Percentiles rank a stretch among this genome's conserved stretches.
phyloP scores from a whole-genome alignment of 2,797 vertebrate genomes.

The Natrix natrix region DNA sequence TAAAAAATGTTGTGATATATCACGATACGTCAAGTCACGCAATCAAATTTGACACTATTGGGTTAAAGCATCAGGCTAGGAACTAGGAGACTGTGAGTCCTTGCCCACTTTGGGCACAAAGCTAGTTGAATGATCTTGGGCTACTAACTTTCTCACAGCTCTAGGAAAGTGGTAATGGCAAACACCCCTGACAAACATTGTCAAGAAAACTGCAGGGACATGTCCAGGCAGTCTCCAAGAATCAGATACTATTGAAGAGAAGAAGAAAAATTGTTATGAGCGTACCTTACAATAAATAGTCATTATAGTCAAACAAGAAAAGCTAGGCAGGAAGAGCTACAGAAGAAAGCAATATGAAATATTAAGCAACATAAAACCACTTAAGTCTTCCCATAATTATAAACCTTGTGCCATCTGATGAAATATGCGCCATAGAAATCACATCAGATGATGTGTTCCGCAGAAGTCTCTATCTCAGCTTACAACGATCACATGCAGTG shows the following conservation, averaged over 20 bases:
- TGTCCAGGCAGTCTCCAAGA: background rate
- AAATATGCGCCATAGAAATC: background rate
- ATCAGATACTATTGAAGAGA: background rate
- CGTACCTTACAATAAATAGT: background rate
- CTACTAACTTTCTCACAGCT: too few species aligned
- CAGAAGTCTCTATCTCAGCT: background rate
- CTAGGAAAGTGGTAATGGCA: too few species aligned
- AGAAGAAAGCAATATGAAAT: background rate
- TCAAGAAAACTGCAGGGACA: background rate
- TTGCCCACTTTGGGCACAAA: background rate
- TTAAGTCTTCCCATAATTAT: background rate
- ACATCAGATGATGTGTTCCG: background rate
- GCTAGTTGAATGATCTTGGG: too few species aligned
- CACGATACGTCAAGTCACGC: too few species aligned
- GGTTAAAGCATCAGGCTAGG: background rate
- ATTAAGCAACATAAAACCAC: background rate
- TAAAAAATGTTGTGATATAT: too few species aligned
- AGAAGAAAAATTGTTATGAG: background rate
- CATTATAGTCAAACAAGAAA: background rate
- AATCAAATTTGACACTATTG: too few species aligned
- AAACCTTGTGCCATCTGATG: background rate
- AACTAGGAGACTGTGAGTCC: background rate
- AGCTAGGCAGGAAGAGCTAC: background rate
- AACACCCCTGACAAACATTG: too few species aligned
- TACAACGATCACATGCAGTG: background rate